Evolutionary conservation across 2,797 vertebrate genomes (phyloP), one percentile per base, ranked within the genome.

Genomic region (Danionella dracula): DNA sequence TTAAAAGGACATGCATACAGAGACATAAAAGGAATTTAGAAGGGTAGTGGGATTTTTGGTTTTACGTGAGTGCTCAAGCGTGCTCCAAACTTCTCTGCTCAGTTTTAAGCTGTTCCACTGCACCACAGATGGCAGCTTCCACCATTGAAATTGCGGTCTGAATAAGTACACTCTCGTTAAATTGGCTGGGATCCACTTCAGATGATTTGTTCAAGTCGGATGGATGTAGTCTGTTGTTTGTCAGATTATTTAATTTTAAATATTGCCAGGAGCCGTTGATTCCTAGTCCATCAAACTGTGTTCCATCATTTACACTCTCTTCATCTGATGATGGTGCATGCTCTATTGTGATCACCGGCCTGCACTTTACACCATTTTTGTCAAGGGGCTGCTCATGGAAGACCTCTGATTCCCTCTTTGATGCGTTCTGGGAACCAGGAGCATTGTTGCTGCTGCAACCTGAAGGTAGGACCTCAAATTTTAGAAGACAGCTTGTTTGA

Each of bases 81-180:
- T 21, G 53, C 41, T 71, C 64, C 40, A 68, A 65, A 58, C 58
- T 38, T 34, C 27, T 71, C 50, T 63, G 50, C 17, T 84, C 83
- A 8, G 53, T 50, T 34, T 44, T 71, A 53, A 94, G 82, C 82
- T 94, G 91, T 67, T 92, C 88, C 64, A 93, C 70, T 11, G 93
- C 93, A 0, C 89, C 85, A 58, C 84, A 87, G 56, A 94, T 83
- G 8, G 90, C 92, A 0, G 88, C 84, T 73, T 83, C 90, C 69
- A 94, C 92, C 0, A 95, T 85, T 2, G 88, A 90, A 32, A 85
- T 80, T 0, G 92, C 92, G 0, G 87, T 90, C 84, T 91, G 90
- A 21, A 87, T 63, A 65, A 95, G 85, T 37, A 89, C 82, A 42
- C 70, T 53, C 66, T 93, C 91, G 0, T 87, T 84, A 49, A 27